Evolutionary conservation across 2,888 invertebrate species (phyloP).

Genomic region (Lottia scabra): DNA sequence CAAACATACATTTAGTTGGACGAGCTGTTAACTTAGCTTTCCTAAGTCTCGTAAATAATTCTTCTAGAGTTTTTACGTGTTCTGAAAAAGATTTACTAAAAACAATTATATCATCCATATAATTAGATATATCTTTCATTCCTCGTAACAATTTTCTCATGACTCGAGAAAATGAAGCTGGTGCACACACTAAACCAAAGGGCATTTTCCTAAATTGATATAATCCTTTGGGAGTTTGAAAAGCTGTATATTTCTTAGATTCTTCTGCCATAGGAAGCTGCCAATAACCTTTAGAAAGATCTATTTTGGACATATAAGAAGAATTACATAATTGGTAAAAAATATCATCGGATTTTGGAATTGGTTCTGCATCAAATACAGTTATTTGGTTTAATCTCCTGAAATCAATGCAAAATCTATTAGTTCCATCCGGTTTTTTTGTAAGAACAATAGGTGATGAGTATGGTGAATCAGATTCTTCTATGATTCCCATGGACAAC

Average conservation of each 20-base stretch:
- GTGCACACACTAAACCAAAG: neutral
- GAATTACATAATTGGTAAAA: neutral
- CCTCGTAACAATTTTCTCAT: constrained; percentile 15
- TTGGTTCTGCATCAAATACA: constrained; percentile 36
- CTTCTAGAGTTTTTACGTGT: neutral
- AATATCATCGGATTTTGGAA: neutral
- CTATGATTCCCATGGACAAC: constrained; percentile 31
- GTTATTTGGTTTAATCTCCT: constrained; percentile 33
- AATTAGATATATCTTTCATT: constrained; percentile 1
- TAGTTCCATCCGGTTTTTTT: constrained; percentile 31
- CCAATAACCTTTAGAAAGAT: neutral
- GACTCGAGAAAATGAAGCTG: constrained; percentile 12
- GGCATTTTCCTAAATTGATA: neutral
- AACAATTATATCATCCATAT: neutral
- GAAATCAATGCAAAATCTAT: constrained; percentile 39
- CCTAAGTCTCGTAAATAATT: neutral
- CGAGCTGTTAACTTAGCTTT: neutral
- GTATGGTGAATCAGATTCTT: constrained; percentile 33
- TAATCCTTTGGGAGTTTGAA: neutral
- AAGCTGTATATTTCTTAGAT: neutral
- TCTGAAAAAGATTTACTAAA: neutral
- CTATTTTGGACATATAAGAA: neutral
- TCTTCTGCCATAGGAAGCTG: neutral
- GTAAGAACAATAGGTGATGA: constrained; percentile 33
- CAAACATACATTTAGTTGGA: neutral